Evolutionary conservation across 2,888 invertebrate species (phyloP), one percentile per base, ranked within the genome.

Genomic region (Octonoba sinensis): DNA sequence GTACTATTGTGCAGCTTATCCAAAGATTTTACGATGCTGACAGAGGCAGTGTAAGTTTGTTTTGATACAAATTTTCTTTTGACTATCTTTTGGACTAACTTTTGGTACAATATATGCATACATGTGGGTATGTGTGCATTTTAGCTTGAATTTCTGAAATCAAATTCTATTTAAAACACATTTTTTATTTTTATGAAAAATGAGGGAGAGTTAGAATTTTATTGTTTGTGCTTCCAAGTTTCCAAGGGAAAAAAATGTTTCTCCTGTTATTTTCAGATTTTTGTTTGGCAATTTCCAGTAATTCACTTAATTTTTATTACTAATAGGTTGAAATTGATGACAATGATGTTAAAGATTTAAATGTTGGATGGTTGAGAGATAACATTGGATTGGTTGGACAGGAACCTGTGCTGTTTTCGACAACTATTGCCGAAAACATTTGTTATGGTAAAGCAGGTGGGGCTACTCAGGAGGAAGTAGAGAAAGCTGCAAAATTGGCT

Each of bases 21-120:
- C 93, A 94, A 86, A 88, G 94, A 51, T 91, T 94, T 88, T 94
- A 94, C 87, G 93, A 94, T 87, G 93, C 93, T 0, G 75, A 85
- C 0, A 85, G 87, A 54, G 91, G 91, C 70, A 86, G 86, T 86
- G 90, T 89, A 85, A 84, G 75, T 81, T 44, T 57, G 8, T 60
- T n/a, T 65, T 24, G 18, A 56, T 27, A 36, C 36, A 36, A 36
- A 36, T 36, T 13, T 15, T 18, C 4, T 54, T 54, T 54, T 54
- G 4, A 18, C 8, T 8, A 18, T 24, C 16, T 60, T 27, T 27
- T 60, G 1, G 24, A 13, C 6, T 27, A 60, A 24, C 4, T 16
- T 15, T 60, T 60, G 13, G 15, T 27, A 16, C 36, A 3, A 15
- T 27, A 27, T 27, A 27, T 27, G 6, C 6, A 27, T 27, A 27